A percentile compares a stretch with the other conserved stretches of the same genome.
Conservation (phyloP, 2,888 invertebrate genomes). For the Pollenia labialis region DNA sequence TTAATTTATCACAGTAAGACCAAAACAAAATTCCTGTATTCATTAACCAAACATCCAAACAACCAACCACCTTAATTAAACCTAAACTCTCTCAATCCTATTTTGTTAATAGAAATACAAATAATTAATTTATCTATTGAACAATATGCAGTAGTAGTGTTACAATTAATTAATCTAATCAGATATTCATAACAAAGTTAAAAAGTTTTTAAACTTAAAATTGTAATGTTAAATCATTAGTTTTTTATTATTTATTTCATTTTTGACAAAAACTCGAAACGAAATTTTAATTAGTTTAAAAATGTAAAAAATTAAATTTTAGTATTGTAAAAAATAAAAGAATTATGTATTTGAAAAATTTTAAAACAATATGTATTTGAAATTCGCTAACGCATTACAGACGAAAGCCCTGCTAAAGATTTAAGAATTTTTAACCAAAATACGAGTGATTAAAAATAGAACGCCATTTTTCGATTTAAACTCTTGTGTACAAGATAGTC, state of each 20-base stretch:
- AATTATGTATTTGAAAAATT: constrained; percentile 14
- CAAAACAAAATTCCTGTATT: constrained; percentile 16
- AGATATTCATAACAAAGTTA: not conserved
- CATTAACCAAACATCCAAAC: constrained; percentile 41
- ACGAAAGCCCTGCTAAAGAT: no score
- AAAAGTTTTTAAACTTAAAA: constrained; percentile 16
- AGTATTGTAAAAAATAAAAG: constrained; percentile 41
- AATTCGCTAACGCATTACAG: no score
- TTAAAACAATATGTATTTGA: not conserved
- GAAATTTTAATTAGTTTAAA: constrained; percentile 38
- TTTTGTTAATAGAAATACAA: constrained; percentile 52
- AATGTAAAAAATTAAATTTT: constrained; percentile 26
- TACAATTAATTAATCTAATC: constrained; percentile 11
- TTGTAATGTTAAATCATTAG: constrained; percentile 8
- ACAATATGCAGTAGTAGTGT: constrained; percentile 21
- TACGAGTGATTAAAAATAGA: no score
- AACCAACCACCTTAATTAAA: constrained; percentile 27
- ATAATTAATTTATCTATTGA: constrained; percentile 22
- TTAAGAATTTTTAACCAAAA: no score
- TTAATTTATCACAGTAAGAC: constrained; percentile 8
- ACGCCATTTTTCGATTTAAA: no score
- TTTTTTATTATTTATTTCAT: constrained; percentile 2
- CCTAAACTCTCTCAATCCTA: constrained; percentile 40
- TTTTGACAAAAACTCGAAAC: not conserved
- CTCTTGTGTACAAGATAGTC: no score